Conservation (phyloP, 2,888 invertebrate species). For the Sarcophaga subvicina region DNA sequence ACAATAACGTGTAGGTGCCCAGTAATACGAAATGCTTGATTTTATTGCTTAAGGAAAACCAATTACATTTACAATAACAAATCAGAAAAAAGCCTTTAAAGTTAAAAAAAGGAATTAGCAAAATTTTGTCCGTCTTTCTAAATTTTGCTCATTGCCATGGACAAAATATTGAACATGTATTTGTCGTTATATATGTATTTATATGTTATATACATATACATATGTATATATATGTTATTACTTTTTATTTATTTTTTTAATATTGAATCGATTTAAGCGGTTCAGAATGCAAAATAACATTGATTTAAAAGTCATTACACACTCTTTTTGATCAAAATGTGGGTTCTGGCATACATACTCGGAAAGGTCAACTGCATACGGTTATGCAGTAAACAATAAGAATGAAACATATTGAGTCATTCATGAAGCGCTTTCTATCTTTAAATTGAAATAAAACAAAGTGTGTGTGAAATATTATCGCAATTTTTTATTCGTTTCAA, state of each 20-base stretch:
- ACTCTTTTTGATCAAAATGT: neutral
- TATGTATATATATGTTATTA: neutral
- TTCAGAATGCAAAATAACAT: constrained; percentile 45
- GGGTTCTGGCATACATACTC: too few species aligned
- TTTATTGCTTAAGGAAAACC: constrained; percentile 66
- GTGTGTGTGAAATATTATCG: too few species aligned
- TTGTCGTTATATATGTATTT: neutral
- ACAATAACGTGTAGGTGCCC: constrained; percentile 64
- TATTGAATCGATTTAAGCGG: constrained; percentile 41
- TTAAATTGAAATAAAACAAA: too few species aligned
- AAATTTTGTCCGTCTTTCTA: constrained; percentile 22
- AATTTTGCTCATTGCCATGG: constrained; percentile 36
- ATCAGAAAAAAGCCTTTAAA: constrained; percentile 30
- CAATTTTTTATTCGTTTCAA: too few species aligned
- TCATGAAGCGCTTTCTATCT: too few species aligned
- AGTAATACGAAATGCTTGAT: constrained; percentile 59
- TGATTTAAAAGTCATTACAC: constrained; percentile 43
- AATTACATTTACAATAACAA: constrained; percentile 64
- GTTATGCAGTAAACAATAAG: too few species aligned
- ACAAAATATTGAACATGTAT: constrained; percentile 30
- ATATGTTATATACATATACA: too few species aligned
- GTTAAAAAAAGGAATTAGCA: constrained; percentile 45
- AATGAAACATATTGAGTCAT: too few species aligned
- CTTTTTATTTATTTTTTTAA: constrained; percentile 5
- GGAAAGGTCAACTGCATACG: too few species aligned